Conservation (phyloP, 2,888 invertebrate genomes). For the Nysson spinosus region DNA sequence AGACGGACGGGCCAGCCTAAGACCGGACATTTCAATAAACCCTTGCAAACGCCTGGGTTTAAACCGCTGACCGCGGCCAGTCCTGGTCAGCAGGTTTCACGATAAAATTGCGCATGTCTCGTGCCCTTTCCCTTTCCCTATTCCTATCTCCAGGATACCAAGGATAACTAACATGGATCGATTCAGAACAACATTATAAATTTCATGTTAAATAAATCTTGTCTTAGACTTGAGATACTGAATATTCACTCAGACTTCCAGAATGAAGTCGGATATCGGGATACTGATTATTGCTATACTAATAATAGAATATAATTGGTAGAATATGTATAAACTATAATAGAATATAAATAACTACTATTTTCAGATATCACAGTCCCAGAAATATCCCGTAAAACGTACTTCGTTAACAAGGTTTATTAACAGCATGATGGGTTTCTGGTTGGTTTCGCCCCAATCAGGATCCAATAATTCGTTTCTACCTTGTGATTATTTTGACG, state of each 20-base stretch:
- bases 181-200: too few species aligned
- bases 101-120: conserved; percentile 70
- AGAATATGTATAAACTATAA: too few species aligned
- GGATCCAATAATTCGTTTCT: conserved; percentile 44
- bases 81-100: conserved; percentile 66
- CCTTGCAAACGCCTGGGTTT: conserved; percentile 64
- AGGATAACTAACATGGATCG: conserved; percentile 63
- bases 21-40: conserved; percentile 77
- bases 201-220: too few species aligned
- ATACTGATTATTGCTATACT: too few species aligned
- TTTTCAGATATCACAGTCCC: too few species aligned
- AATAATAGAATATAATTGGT: too few species aligned
- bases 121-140: too few species aligned
- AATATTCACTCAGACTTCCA: too few species aligned
- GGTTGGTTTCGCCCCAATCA: conserved; percentile 44
- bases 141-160: conserved; percentile 23
- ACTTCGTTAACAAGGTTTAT: conserved; percentile 46
- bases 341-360: too few species aligned
- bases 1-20: conserved; percentile 55
- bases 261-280: too few species aligned
- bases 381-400: too few species aligned
- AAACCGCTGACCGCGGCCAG: conserved; percentile 66
- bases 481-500: conserved; percentile 42
- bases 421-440: conserved; percentile 35
- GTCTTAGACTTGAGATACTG: too few species aligned